Percentiles rank a stretch among this genome's conserved stretches.
Conservation (phyloP, 1,140 invertebrate genomes). For the Drosophila bocqueti region DNA sequence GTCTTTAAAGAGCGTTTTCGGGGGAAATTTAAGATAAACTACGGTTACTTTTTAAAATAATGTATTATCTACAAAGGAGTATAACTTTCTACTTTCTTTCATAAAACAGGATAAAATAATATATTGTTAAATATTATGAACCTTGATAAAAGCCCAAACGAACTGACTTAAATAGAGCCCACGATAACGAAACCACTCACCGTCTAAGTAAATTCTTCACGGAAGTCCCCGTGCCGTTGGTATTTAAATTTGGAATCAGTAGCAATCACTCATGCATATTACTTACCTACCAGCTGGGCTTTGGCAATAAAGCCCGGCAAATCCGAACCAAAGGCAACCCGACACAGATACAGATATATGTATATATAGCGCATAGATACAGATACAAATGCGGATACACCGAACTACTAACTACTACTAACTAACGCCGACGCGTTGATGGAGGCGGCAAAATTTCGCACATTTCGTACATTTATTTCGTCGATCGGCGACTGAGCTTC, state of each 20-base stretch:
- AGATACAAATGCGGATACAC: conserved; percentile 16
- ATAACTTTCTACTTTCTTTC: neutral
- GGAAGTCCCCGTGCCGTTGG: conserved; percentile 16
- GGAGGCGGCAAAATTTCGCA: conserved; percentile 74
- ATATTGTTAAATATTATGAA: neutral
- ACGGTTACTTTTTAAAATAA: neutral
- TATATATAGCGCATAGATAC: conserved; percentile 5
- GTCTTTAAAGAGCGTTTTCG: neutral
- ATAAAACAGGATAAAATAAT: neutral
- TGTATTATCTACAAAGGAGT: neutral
- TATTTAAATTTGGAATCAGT: conserved; percentile 15
- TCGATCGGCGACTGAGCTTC: conserved; percentile 39
- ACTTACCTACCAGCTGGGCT: conserved; percentile 52
- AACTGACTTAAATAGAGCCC: conserved; percentile 1
- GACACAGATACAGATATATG: conserved; percentile 1
- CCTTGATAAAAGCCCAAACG: no score
- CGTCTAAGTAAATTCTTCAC: conserved; percentile 5
- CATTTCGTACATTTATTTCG: conserved; percentile 50
- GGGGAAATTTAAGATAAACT: neutral
- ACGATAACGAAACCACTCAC: conserved; percentile 2
- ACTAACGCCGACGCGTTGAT: conserved; percentile 41
- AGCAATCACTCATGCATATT: conserved; percentile 33
- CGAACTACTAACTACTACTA: conserved; percentile 40
- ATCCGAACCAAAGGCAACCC: conserved; percentile 11
- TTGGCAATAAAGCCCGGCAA: conserved; percentile 44